Evolutionary conservation across 2,888 invertebrate genomes (phyloP), one percentile per base, ranked within the genome.

Genomic region (Timema cristinae): DNA sequence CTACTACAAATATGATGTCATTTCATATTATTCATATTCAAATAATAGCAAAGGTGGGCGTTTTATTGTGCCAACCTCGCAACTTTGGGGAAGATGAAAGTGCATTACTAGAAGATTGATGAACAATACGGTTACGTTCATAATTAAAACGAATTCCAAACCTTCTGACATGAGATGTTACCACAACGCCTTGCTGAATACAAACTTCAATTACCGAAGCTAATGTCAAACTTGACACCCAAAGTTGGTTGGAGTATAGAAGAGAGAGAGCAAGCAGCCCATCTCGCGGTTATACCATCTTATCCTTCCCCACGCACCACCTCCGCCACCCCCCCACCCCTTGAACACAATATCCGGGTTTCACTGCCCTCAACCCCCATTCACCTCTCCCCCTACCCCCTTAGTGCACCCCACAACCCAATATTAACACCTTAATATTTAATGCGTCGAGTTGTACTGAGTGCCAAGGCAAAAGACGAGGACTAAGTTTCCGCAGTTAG

Each of bases 341-440:
- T 15, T 32, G 32, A 32, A 32, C 67, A 16, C 32, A 16, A 13
- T 32, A 47, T 66, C 66, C 13, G 15, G 5, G 16, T 49, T 49
- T n/a, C 15, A 6, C 67, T 5, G 13, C 67, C 13, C 52, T 68
- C 68, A 54, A n/a, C 68, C 51, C 9, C 52, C 32, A n/a, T n/a
- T 50, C 7, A 50, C 48, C 63, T 50, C 50, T 13, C 16, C 61
- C 11, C 32, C 50, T 48, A 32, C 49, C 59, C 66, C 69, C 56
- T 69, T 69, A 49, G 11, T 67, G 69, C 61, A 67, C 67, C 69
- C 72, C 70, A 59, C 61, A 68, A 63, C 74, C 63, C 63, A 75
- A 75, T 72, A 75, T 75, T 73, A 75, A 75, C 73, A 72, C 71
- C 70, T 75, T 72, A 75, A 75, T 75, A 75, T 73, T 75, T 75